These are phyloP conservation scores for Chironomus striatipennis DNA, from an alignment of 1,140 invertebrate species.

Conservation along the genomic window DNA sequence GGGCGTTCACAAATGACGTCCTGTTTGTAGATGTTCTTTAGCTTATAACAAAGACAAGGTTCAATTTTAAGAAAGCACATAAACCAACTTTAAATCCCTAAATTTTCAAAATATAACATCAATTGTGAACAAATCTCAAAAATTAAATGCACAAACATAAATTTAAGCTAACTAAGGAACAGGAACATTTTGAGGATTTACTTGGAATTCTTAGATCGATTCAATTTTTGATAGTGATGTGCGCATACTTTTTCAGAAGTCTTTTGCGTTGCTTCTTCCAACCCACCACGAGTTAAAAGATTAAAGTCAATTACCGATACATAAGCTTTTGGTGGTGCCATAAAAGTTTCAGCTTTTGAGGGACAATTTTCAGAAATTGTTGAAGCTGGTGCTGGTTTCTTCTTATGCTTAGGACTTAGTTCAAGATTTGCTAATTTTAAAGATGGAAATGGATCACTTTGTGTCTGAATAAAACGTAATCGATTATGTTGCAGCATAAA, in stretches of 20 bases:
- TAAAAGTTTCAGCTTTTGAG: constrained; percentile 31
- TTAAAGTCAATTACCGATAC: constrained; percentile 66
- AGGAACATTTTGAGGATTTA: too few relatives aligned
- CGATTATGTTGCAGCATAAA: constrained; percentile 20
- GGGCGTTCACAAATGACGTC: too few relatives aligned
- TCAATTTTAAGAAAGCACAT: too few relatives aligned
- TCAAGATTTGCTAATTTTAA: constrained; percentile 40
- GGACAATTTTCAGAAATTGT: constrained; percentile 25
- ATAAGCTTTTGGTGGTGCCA: constrained; percentile 47
- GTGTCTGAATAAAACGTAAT: constrained; percentile 22
- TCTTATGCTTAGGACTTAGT: constrained; percentile 29
- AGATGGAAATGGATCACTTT: constrained; percentile 33
- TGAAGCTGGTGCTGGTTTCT: constrained; percentile 24
- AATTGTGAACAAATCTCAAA: too few relatives aligned
- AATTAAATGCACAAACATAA: too few relatives aligned
- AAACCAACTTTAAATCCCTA: too few relatives aligned
- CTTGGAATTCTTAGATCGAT: too few relatives aligned
- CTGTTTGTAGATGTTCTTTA: too few relatives aligned
- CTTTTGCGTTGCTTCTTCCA: constrained; percentile 36
- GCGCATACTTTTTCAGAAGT: neutral
- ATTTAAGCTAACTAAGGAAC: too few relatives aligned
- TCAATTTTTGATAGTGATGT: constrained; percentile 7
- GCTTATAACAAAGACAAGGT: too few relatives aligned
- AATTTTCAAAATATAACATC: too few relatives aligned
- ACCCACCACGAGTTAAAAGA: constrained; percentile 51